Percentiles rank a stretch among this genome's conserved stretches.
Evolutionary conservation across 2,797 vertebrate species (phyloP).

Genomic region (Sphenopsis melanotis): DNA sequence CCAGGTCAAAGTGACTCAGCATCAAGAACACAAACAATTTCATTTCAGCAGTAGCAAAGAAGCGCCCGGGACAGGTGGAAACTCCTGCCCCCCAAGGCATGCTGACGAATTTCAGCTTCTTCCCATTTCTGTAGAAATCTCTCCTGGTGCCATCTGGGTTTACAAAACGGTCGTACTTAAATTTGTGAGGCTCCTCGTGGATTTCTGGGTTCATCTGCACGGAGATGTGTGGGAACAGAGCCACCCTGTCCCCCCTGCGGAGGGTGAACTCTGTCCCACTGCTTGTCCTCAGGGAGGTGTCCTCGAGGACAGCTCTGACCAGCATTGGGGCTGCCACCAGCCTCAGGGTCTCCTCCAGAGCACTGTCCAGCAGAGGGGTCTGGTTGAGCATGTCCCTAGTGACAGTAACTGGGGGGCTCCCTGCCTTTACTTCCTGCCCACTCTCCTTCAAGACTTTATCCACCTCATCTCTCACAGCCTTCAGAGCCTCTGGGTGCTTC

Average conservation of each 20-base stretch:
- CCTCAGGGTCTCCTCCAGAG: slow-evolving; percentile 85
- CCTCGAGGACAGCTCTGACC: slow-evolving; percentile 74
- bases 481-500: slow-evolving; percentile 86
- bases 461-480: slow-evolving; percentile 80
- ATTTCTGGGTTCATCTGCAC: slow-evolving; percentile 87
- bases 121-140: slow-evolving; percentile 84
- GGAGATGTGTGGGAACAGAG: slow-evolving; percentile 82
- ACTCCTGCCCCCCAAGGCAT: slow-evolving; percentile 91
- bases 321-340: slow-evolving; percentile 80
- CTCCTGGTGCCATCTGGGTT: slow-evolving; percentile 80
- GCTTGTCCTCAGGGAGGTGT: slow-evolving; percentile 76
- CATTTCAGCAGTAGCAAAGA: slow-evolving; percentile 86
- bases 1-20: slow-evolving; percentile 85
- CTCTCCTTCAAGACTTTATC: slow-evolving; percentile 72
- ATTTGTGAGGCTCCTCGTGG: slow-evolving; percentile 81
- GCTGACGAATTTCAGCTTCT: slow-evolving; percentile 83
- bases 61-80: slow-evolving; percentile 88
- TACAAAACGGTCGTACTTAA: slow-evolving; percentile 87
- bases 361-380: slow-evolving; percentile 84
- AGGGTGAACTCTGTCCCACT: slow-evolving; percentile 73
- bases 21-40: slow-evolving; percentile 89
- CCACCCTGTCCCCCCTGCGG: slow-evolving; percentile 83
- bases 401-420: slow-evolving; percentile 67
- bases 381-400: slow-evolving; percentile 78
- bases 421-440: slow-evolving; percentile 63